phyloP scores from a whole-genome alignment of 53 echinoderm and acorn worm species.

The Holothuria leucospilota region DNA sequence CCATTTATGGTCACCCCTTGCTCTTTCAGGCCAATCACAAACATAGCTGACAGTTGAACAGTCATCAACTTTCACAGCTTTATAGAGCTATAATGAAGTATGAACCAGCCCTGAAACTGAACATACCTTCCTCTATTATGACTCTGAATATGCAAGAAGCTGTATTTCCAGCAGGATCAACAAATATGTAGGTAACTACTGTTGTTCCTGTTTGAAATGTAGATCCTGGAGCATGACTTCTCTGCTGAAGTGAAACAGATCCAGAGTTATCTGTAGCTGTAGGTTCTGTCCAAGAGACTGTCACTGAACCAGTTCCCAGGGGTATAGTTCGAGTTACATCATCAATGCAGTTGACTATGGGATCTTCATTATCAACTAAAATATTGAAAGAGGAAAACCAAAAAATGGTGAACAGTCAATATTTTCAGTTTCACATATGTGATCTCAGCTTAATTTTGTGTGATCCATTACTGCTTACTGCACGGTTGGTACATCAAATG shows the following conservation, averaged over 20 bases:
- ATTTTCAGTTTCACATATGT: no score
- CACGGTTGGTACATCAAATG: no score
- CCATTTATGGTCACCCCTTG: no score
- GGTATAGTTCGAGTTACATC: slow-evolving; percentile 2
- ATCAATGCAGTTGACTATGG: slow-evolving; percentile 46
- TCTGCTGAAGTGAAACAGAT: background rate
- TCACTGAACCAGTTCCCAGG: background rate
- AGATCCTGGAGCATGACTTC: slow-evolving; percentile 31
- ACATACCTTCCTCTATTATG: background rate
- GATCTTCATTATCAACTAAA: slow-evolving; percentile 32
- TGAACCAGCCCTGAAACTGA: no score
- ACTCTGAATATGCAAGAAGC: slow-evolving; percentile 33
- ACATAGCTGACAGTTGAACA: no score
- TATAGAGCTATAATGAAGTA: no score
- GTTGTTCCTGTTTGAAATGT: slow-evolving; percentile 55
- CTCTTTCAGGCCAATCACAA: no score
- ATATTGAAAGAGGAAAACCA: background rate
- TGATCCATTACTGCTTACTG: no score
- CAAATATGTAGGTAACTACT: slow-evolving; percentile 56
- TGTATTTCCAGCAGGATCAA: slow-evolving; percentile 40
- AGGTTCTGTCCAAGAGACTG: slow-evolving; percentile 58
- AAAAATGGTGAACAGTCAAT: no score
- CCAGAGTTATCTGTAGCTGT: slow-evolving; percentile 63
- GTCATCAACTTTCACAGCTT: no score
- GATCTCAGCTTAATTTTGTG: no score